These are phyloP conservation scores for Agelas oroides DNA, from an alignment of 37 sponge, comb jelly and placozoan species.

Conservation along the genomic window DNA sequence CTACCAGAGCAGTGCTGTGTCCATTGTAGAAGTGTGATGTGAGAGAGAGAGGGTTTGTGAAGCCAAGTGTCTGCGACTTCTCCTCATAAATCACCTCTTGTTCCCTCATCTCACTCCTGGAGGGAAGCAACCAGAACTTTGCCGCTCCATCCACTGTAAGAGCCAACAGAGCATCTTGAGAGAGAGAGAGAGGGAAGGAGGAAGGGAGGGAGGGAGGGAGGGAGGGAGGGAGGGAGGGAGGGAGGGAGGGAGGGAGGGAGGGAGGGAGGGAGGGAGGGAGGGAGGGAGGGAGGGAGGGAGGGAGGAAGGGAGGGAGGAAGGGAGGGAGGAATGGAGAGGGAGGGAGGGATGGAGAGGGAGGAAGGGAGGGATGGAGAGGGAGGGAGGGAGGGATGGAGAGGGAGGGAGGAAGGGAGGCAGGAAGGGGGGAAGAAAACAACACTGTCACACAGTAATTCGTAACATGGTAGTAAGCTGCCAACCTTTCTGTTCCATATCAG, in stretches of 20 bases:
- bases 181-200: not conserved
- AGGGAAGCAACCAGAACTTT: constrained; percentile 71
- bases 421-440: not conserved
- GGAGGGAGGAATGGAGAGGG: not conserved
- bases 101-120: constrained; percentile 47
- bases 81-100: constrained; percentile 54
- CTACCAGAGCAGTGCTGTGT: constrained; percentile 52
- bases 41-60: constrained; percentile 35
- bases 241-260: constrained; percentile 10
- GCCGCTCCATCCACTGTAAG: constrained; percentile 70
- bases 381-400: not conserved
- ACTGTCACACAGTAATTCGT: too few relatives aligned
- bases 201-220: not conserved
- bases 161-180: constrained; percentile 65
- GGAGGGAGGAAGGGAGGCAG: constrained; percentile 1
- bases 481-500: constrained; percentile 67
- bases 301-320: too few relatives aligned
- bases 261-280: not conserved
- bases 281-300: not conserved
- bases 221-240: not conserved
- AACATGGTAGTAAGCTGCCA: too few relatives aligned
- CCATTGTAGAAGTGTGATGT: constrained; percentile 7
- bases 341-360: not conserved
- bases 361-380: not conserved
- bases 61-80: constrained; percentile 45